Conservation (phyloP, 2,113 vertebrate genomes). For the Hydrolagus affinis region DNA sequence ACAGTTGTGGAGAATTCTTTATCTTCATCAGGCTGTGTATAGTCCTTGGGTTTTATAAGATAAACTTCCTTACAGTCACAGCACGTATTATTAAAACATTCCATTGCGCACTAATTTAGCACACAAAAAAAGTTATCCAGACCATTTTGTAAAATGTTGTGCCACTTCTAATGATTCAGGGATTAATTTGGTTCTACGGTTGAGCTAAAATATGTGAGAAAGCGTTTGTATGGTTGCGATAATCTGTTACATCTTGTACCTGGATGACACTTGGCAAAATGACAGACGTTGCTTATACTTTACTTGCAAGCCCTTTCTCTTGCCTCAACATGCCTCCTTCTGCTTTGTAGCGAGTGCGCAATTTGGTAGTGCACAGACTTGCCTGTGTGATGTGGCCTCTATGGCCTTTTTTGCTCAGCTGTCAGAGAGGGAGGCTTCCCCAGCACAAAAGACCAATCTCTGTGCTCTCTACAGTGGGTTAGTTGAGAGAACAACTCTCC, state of each 20-base stretch:
- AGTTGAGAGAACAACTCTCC: conserved; percentile 56
- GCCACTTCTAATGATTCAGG: not conserved
- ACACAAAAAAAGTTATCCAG: conserved; percentile 53
- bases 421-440: conserved; percentile 63
- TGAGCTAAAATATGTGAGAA: conserved; percentile 49
- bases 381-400: conserved; percentile 67
- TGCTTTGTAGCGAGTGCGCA: conserved; percentile 49
- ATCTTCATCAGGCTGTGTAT: conserved; percentile 60
- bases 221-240: conserved; percentile 52
- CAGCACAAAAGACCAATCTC: conserved; percentile 54
- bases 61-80: conserved; percentile 56
- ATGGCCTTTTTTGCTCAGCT: conserved; percentile 67
- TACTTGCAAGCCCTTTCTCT: conserved; percentile 46
- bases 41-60: conserved; percentile 50
- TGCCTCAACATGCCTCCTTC: conserved; percentile 45
- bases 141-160: conserved; percentile 44
- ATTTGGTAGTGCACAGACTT: conserved; percentile 52
- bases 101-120: conserved; percentile 72
- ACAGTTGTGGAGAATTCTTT: conserved; percentile 48
- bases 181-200: conserved; percentile 35
- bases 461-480: conserved; percentile 53
- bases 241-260: conserved; percentile 53
- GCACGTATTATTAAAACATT: conserved; percentile 56
- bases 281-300: conserved; percentile 47
- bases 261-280: conserved; percentile 50